phyloP scores from a whole-genome alignment of 2,888 invertebrate species.

The Plagodis dolabraria region DNA sequence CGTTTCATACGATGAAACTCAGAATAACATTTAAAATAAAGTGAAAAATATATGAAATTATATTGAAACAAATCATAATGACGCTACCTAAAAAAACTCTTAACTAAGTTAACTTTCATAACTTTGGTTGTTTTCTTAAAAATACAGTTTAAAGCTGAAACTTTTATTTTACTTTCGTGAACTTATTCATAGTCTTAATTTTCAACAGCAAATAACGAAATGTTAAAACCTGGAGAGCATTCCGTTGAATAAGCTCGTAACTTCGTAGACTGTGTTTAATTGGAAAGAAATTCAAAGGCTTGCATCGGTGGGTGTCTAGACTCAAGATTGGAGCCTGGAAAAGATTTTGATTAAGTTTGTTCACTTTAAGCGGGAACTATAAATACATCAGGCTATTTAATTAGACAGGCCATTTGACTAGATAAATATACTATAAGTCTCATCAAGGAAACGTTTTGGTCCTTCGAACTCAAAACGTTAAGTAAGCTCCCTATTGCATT shows the following conservation, averaged over 20 bases:
- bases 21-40: no score
- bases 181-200: conserved; percentile 26
- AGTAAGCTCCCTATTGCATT: no score
- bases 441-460: no score
- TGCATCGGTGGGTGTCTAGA: conserved; percentile 14
- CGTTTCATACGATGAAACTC: no score
- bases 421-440: no score
- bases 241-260: conserved; percentile 21
- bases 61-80: no score
- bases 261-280: conserved; percentile 26
- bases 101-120: conserved; percentile 13
- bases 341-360: conserved; percentile 1
- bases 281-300: conserved; percentile 21
- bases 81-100: background rate
- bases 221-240: conserved; percentile 18
- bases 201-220: conserved; percentile 28
- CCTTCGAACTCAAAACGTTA: no score
- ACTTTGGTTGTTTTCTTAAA: conserved; percentile 25
- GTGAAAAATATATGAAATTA: no score
- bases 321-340: background rate
- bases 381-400: no score
- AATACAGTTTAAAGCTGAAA: conserved; percentile 17
- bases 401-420: no score
- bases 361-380: no score
- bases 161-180: conserved; percentile 21